Conservation (phyloP, 2,113 vertebrate species). For the Bujurquina vittata region DNA sequence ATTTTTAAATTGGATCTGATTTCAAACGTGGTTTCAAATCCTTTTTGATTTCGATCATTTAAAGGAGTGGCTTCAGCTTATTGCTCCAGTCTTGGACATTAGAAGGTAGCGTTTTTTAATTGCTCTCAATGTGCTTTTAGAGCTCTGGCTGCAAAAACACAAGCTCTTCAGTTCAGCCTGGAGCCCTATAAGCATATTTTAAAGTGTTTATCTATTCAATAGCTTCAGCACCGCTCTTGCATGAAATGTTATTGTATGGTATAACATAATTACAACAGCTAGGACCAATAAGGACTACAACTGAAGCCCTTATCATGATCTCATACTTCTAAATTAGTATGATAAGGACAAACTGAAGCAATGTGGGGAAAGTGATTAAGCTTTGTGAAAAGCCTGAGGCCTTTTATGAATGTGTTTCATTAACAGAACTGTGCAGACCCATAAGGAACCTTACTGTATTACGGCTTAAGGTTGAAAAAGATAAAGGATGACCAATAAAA, state of each 20-base stretch:
- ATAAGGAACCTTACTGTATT: neutral
- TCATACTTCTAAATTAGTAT: neutral
- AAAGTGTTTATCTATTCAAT: neutral
- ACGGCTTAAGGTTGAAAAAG: neutral
- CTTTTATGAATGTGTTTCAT: neutral
- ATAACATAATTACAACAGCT: neutral
- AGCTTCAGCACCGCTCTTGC: neutral
- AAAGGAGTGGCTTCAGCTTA: slow-evolving; percentile 4
- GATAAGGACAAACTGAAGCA: neutral
- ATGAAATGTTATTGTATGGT: neutral
- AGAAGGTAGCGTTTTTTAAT: neutral
- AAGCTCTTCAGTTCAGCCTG: neutral
- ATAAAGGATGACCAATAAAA: neutral
- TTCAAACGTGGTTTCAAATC: neutral
- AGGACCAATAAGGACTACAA: neutral
- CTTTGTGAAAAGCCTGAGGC: neutral
- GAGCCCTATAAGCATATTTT: neutral
- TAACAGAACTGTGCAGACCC: fast-evolving
- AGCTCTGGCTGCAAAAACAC: neutral
- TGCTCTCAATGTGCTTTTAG: slow-evolving; percentile 12
- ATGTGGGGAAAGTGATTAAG: neutral
- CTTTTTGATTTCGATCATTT: neutral
- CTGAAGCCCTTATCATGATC: neutral
- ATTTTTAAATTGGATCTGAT: neutral
- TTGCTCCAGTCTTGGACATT: neutral